phyloP scores from a whole-genome alignment of 2,797 vertebrate species.

The Fratercula arctica region DNA sequence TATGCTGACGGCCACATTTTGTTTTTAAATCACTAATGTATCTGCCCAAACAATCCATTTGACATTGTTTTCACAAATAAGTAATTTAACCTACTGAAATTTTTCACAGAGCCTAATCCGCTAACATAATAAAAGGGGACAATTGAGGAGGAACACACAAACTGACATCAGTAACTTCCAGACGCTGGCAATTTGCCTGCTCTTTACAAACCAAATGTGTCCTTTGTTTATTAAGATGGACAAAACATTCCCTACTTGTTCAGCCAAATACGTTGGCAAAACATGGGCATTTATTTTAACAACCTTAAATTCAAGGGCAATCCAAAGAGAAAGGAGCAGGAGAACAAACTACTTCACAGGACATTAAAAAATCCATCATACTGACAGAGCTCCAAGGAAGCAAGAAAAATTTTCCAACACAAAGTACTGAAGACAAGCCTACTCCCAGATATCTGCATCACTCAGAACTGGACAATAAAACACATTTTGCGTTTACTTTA shows the following conservation, averaged over 20 bases:
- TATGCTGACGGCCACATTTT: neutral
- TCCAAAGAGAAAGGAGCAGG: neutral
- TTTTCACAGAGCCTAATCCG: neutral
- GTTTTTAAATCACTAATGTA: neutral
- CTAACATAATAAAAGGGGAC: neutral
- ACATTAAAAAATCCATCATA: slow-evolving; percentile 16
- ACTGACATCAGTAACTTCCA: neutral
- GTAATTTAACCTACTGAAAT: neutral
- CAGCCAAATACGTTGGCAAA: neutral
- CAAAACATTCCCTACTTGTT: neutral
- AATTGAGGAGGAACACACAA: neutral
- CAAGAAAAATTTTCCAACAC: neutral
- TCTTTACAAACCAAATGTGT: neutral
- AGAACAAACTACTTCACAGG: neutral
- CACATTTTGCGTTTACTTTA: neutral
- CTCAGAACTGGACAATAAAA: neutral
- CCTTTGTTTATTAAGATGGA: slow-evolving; percentile 31
- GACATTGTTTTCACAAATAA: neutral
- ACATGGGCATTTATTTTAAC: slow-evolving; percentile 1
- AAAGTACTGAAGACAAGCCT: neutral
- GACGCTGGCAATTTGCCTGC: neutral
- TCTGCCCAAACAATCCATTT: neutral
- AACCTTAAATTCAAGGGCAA: slow-evolving; percentile 18
- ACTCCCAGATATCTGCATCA: neutral
- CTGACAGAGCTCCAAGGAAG: neutral